Percentiles rank a stretch among this genome's conserved stretches.
phyloP scores from a whole-genome alignment of 2,113 vertebrate species.

The Myiagra hebetior region DNA sequence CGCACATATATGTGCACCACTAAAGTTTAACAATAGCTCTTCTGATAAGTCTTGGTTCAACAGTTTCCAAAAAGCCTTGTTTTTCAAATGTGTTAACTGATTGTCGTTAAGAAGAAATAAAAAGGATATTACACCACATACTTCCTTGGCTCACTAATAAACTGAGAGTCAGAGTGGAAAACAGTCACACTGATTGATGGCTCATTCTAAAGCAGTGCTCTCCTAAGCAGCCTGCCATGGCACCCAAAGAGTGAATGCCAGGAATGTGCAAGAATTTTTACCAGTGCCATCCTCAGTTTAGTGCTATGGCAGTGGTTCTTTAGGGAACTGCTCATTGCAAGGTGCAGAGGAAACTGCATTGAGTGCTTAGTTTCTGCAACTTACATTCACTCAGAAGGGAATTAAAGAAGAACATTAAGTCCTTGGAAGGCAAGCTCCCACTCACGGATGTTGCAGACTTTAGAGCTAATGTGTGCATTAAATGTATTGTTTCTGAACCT shows the following conservation, averaged over 20 bases:
- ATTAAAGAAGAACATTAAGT: not conserved
- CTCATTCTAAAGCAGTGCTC: not conserved
- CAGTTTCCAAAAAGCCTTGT: not conserved
- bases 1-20: not conserved
- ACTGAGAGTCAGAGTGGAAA: not conserved
- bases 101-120: not conserved
- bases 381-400: not conserved
- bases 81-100: not conserved
- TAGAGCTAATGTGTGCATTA: not conserved
- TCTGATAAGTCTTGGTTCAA: not conserved
- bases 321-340: not conserved
- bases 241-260: not conserved
- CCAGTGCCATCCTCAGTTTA: not conserved
- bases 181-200: conserved; percentile 9
- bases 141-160: not conserved
- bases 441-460: not conserved
- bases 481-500: not conserved
- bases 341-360: not conserved
- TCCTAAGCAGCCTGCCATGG: not conserved
- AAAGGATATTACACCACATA: not conserved
- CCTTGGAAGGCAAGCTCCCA: not conserved
- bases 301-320: not conserved
- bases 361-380: not conserved
- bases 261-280: conserved; percentile 1
- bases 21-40: not conserved